Base-by-base conservation (phyloP, 1,140 invertebrate genomes). In the Ceratosolen fusciceps region DNA sequence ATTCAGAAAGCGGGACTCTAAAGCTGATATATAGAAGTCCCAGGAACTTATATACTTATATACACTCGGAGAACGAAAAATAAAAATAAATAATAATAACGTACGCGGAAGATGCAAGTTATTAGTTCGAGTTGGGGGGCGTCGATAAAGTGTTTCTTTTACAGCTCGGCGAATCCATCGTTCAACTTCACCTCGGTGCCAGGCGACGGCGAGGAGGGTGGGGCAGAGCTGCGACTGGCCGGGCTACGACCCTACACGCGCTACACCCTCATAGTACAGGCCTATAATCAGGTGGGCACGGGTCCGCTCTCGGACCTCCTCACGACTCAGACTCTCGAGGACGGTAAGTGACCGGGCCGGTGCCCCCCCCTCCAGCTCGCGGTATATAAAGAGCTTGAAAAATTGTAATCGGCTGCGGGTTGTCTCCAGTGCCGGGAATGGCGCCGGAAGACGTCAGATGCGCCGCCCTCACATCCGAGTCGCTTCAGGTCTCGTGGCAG, bases 221-320 rank as follows among this genome's bases (percentile, higher is more conserved):
- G 91, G 3, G 93, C 92, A 0, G 94, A 95, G 85, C 84, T 94
- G 26, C 86, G 94, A 52, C 87, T 95, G 8, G 91, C 91, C 16
- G 93, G 92, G 24, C 88, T 97, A 43, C 90, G 93, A 67, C 96
- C 96, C 81, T 96, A 94, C 84, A 95, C 95, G 0, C 91, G 94
- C 74, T 97, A 97, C 84, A 93, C 93, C 3, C 91, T 97, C 19
- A 93, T 96, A 43, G 94, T 96, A 56, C 95, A 96, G 87, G 95
- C 96, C 1, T 97, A 95, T 87, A 98, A 98, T 90, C 93, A 94
- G 85, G 93, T 96, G 68, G 96, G 96, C 16, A 92, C 93, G 2
- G 96, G 96, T 37, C 96, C 96, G 4, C 88, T 94, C 0, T 95
- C 95, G 0, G 93, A 95, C 68, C 93, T 95, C 58, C 91, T 94